Evolutionary conservation across 2,888 invertebrate species (phyloP), one percentile per base, ranked within the genome.

Genomic region (Ferrisia virgata): DNA sequence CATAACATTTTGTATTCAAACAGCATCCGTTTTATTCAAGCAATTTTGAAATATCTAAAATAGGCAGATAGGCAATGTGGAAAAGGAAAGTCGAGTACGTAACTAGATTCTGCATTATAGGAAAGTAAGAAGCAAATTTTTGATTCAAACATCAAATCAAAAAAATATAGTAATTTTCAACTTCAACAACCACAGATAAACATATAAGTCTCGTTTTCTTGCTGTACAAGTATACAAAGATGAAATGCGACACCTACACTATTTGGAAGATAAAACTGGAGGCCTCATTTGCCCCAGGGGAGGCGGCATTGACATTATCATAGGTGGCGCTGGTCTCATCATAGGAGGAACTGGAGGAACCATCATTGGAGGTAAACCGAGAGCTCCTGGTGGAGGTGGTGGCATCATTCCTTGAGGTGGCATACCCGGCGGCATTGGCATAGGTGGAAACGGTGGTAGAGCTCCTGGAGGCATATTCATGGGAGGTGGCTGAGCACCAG

Each of bases 401-500:
- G 89, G 89, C 88, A 89, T 89, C 88, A 91, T 87, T 88, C 90
- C 90, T 80, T 89, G 89, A 87, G 90, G 89, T 25, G 58, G 58
- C 58, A 58, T 58, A 58, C 92, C 89, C 8, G 58, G 58, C 8
- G 58, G 58, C 58, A 58, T 28, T 5, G 64, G 28, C 87, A 94
- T 90, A 0, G 89, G 90, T 58, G 91, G 89, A 88, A 90, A 91
- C 87, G 94, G 90, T 0, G 89, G 90, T 47, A 91, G 89, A 88
- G 90, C 91, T 31, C 91, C 90, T 9, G 40, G 85, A 31, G 79
- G 86, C 53, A 69, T 53, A 85, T 85, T 86, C 31, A 80, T 85
- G 13, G 85, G 85, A 6, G 96, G 96, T 33, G 96, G 95, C 79
- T 96, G 97, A 91, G 96, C 96, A 85, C 95, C 94, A 8, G 95